A percentile compares a stretch with the other conserved stretches of the same genome.
These are phyloP conservation scores for Drosophila mauritiana DNA, from an alignment of 1,140 invertebrate genomes.

Conservation along the genomic window DNA sequence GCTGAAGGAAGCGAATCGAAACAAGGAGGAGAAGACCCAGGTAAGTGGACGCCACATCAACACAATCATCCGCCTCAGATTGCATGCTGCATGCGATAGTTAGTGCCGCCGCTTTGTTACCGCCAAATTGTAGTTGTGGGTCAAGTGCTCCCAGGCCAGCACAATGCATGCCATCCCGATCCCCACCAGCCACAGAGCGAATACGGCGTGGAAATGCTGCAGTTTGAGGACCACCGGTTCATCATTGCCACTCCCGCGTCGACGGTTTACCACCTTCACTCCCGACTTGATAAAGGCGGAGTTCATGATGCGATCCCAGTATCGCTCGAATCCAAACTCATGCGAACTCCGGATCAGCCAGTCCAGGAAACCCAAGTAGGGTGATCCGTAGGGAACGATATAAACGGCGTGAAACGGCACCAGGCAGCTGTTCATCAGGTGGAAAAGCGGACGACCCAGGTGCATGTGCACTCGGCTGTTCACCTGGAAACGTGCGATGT, in stretches of 20 bases:
- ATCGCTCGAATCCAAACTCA: constrained; percentile 68
- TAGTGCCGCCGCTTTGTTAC: constrained; percentile 46
- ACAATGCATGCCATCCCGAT: constrained; percentile 42
- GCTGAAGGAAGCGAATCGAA: constrained; percentile 80
- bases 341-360: constrained; percentile 59
- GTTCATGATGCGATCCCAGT: constrained; percentile 78
- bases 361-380: constrained; percentile 76
- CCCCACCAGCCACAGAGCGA: constrained; percentile 66
- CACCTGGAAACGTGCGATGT: constrained; percentile 65
- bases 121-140: constrained; percentile 48
- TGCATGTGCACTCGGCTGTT: constrained; percentile 58
- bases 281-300: constrained; percentile 66
- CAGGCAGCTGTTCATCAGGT: constrained; percentile 77
- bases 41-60: constrained; percentile 46
- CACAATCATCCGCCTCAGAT: constrained; percentile 13
- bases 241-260: constrained; percentile 45
- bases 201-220: constrained; percentile 73
- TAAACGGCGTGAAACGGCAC: constrained; percentile 80
- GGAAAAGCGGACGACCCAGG: constrained; percentile 61
- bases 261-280: constrained; percentile 38
- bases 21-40: constrained; percentile 80
- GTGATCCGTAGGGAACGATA: constrained; percentile 78
- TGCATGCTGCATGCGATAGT: constrained; percentile 46
- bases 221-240: constrained; percentile 71
- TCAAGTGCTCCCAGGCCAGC: constrained; percentile 60